phyloP scores from a whole-genome alignment of 2,797 vertebrate genomes.

The Myotis pilosus region DNA sequence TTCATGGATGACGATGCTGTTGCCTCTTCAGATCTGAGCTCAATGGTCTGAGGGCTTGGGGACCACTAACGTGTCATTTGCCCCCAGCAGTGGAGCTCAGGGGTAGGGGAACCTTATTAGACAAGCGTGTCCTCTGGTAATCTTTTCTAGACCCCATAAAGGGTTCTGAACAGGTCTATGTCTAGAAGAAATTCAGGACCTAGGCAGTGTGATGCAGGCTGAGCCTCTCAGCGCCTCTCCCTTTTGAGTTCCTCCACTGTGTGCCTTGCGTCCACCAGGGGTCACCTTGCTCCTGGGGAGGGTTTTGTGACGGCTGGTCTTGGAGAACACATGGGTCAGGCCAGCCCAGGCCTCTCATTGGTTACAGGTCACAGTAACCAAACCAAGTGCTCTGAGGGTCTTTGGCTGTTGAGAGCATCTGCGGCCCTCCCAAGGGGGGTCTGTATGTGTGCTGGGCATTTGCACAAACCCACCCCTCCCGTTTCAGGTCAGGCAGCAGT shows the following conservation, averaged over 20 bases:
- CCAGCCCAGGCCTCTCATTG: background rate
- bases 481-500: slow-evolving; percentile 92
- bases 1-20: background rate
- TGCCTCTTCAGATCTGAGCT: background rate
- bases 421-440: rapidly evolving
- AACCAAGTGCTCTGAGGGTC: background rate
- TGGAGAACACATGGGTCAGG: background rate
- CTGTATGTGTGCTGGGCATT: slow-evolving; percentile 44
- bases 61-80: background rate
- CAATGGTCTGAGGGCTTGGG: background rate
- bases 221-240: background rate
- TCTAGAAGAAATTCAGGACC: background rate
- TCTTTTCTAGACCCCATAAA: background rate
- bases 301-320: background rate
- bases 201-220: rapidly evolving
- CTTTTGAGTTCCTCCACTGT: background rate
- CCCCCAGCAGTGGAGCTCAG: background rate
- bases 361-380: background rate
- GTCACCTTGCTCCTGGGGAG: background rate
- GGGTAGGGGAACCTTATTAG: background rate
- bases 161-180: background rate
- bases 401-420: background rate
- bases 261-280: rapidly evolving
- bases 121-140: background rate
- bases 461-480: slow-evolving; percentile 82